Evolutionary conservation across 2,797 vertebrate species (phyloP).

Genomic region (Furcifer pardalis): DNA sequence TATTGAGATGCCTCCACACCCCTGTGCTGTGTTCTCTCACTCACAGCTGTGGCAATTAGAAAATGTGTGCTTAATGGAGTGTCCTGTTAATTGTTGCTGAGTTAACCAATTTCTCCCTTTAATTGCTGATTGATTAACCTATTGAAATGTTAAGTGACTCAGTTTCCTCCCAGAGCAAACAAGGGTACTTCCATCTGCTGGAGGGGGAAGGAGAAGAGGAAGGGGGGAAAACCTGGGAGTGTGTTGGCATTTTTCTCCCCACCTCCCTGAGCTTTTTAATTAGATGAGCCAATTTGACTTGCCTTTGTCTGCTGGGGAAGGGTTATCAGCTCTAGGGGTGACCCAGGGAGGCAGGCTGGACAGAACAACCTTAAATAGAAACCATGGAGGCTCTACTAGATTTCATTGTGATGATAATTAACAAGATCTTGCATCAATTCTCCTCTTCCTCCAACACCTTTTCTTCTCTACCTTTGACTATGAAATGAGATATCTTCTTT

Average conservation of each 20-base stretch:
- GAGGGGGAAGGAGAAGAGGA: conserved; percentile 62
- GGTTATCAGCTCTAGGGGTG: conserved; percentile 81
- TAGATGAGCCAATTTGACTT: conserved; percentile 82
- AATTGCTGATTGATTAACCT: conserved; percentile 89
- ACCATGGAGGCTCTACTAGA: conserved; percentile 78
- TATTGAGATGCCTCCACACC: conserved; percentile 61
- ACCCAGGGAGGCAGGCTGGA: conserved; percentile 79
- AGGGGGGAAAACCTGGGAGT: conserved; percentile 40
- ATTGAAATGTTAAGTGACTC: conserved; percentile 90
- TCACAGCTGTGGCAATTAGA: conserved; percentile 83
- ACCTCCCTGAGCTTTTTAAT: conserved; percentile 82
- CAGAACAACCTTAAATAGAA: conserved; percentile 76
- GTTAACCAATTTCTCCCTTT: conserved; percentile 87
- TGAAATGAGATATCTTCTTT: conserved; percentile 76
- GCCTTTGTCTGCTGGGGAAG: conserved; percentile 79
- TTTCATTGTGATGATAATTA: conserved; percentile 85
- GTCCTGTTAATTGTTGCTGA: conserved; percentile 86
- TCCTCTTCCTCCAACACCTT: background rate
- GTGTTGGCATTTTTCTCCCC: conserved; percentile 78
- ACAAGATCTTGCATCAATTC: conserved; percentile 73
- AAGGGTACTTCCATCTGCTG: conserved; percentile 74
- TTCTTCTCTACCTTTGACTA: conserved; percentile 73
- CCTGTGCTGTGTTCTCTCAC: conserved; percentile 74
- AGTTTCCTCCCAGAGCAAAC: conserved; percentile 86
- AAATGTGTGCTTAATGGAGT: conserved; percentile 85